Evolutionary conservation across 2,113 vertebrate species (phyloP), one percentile per base, ranked within the genome.

Genomic region (Symphodus melops): DNA sequence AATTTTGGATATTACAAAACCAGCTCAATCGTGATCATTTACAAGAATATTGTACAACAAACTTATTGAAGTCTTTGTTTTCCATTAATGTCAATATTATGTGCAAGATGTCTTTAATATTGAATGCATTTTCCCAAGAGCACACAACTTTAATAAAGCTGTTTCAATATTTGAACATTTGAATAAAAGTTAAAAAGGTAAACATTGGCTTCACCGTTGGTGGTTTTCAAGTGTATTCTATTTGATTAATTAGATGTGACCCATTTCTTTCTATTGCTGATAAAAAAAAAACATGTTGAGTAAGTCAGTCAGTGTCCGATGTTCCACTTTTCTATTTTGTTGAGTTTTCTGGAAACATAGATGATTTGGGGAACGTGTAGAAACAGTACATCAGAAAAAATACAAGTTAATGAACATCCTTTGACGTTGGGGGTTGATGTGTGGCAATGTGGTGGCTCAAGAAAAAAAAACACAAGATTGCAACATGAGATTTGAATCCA

Each of bases 1-100:
- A 75, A 46, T 20, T 77, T 80, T 46, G 2, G 21, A 10, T 73
- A 10, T 92, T 93, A 75, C 90, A 79, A 82, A 88, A 91, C 68
- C 0, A 11, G 16, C 9, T 54, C 23, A 56, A 17, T 4, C 14
- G 13, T 33, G 5, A 36, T 46, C 13, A 39, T 58, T 64, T 48
- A 39, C 7, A 19, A n/a, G 8, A 17, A 17, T 4, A 44, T 14
- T 44, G 4, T 4, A 14, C 28, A 14, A 44, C 14, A 33, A 33
- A 33, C 2, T 33, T 44, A 44, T 44, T 3, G 12, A 9, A 14
- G 28, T 33, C 28, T 33, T 6, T 56, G 21, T 36, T 46, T 75
- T 25, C 8, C 41, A 12, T 19, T 44, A 39, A 51, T 8, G 5
- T 25, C 11, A 65, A 5, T 33, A 16, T 21, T 14, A 16, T 21